phyloP scores from a whole-genome alignment of 2,888 invertebrate genomes.

The Biston betularia region DNA sequence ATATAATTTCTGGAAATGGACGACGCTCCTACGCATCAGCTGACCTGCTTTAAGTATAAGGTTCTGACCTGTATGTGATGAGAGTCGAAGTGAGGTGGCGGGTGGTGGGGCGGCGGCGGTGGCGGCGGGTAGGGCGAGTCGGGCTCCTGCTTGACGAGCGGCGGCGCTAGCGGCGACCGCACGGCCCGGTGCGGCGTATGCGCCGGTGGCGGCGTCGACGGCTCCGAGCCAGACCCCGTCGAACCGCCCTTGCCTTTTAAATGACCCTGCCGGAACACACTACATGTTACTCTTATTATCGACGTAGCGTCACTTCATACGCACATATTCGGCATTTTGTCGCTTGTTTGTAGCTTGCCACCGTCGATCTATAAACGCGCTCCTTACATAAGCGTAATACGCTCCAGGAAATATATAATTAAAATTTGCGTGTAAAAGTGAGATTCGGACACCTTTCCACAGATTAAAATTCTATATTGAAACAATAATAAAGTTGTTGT shows the following conservation, averaged over 20 bases:
- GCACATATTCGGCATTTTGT: too few relatives aligned
- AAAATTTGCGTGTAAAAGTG: too few relatives aligned
- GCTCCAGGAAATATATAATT: too few relatives aligned
- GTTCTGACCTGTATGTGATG: slow-evolving; percentile 71
- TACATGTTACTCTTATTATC: neutral
- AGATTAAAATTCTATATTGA: too few relatives aligned
- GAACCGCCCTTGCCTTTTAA: slow-evolving; percentile 75
- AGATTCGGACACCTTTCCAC: too few relatives aligned
- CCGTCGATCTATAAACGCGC: too few relatives aligned
- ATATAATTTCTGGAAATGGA: too few relatives aligned
- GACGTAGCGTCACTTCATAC: too few relatives aligned
- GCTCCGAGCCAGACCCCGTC: slow-evolving; percentile 81
- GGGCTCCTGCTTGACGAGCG: slow-evolving; percentile 88
- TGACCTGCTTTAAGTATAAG: neutral
- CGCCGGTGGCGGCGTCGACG: slow-evolving; percentile 82
- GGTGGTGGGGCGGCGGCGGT: slow-evolving; percentile 55
- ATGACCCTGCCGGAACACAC: slow-evolving; percentile 60
- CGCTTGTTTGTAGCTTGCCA: too few relatives aligned
- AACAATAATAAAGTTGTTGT: too few relatives aligned
- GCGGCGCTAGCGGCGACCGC: slow-evolving; percentile 83
- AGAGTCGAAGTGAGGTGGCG: slow-evolving; percentile 72
- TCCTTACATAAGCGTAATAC: too few relatives aligned
- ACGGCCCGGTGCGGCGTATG: slow-evolving; percentile 68
- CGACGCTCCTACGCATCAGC: too few relatives aligned
- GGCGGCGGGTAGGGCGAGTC: slow-evolving; percentile 77